Conservation (phyloP, 2,797 vertebrate genomes). For the Eptatretus atami region DNA sequence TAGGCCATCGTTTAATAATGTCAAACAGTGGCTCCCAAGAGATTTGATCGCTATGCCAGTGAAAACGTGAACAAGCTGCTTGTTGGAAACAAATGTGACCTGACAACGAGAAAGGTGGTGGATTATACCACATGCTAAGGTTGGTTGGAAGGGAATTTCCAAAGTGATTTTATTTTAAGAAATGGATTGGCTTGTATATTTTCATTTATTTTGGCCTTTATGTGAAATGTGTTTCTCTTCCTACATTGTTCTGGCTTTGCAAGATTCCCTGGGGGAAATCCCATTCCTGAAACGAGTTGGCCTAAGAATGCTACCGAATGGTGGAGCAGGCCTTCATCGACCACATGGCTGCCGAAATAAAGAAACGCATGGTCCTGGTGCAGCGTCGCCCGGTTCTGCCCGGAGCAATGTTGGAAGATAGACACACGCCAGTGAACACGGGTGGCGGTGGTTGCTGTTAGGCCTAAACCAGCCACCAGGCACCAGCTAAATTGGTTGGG, state of each 20-base stretch:
- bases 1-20: slow-evolving; percentile 96
- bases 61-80: slow-evolving; percentile 98
- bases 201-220: neutral
- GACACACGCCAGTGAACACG: slow-evolving; percentile 40
- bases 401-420: slow-evolving; percentile 74
- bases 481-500: too few relatives aligned
- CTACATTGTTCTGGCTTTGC: slow-evolving; percentile 35
- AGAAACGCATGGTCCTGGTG: slow-evolving; percentile 90
- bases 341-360: slow-evolving; percentile 96
- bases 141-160: neutral
- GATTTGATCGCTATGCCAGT: slow-evolving; percentile 91
- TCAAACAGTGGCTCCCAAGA: slow-evolving; percentile 98
- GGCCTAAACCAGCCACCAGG: neutral
- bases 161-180: neutral
- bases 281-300: slow-evolving; percentile 97
- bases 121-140: slow-evolving; percentile 98
- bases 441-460: slow-evolving; percentile 37
- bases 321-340: slow-evolving; percentile 99
- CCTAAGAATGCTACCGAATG: slow-evolving; percentile 91
- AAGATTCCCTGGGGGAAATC: slow-evolving; percentile 76
- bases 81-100: slow-evolving; percentile 94
- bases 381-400: slow-evolving; percentile 46
- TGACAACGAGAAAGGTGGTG: slow-evolving; percentile 98
- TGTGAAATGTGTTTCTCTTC: slow-evolving; percentile 5
- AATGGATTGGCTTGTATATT: too few relatives aligned